Percentiles rank a stretch among this genome's conserved stretches.
These are phyloP conservation scores for Petrocephalus sullivani DNA, from an alignment of 2,797 vertebrate genomes.

Conservation along the genomic window DNA sequence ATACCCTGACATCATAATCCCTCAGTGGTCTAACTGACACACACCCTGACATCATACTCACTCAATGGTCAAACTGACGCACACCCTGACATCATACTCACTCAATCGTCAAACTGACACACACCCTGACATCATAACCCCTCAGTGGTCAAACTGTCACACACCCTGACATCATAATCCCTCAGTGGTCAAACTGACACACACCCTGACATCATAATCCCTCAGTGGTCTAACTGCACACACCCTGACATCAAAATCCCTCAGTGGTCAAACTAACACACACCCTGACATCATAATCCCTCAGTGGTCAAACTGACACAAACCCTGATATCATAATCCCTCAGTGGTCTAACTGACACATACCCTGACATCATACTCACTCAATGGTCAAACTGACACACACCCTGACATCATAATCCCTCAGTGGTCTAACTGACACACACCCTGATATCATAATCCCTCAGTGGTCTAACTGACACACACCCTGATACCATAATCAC, in stretches of 20 bases:
- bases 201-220: not conserved
- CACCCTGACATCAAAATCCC: not conserved
- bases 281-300: not conserved
- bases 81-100: too few species aligned
- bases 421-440: not conserved
- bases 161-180: not conserved
- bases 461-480: too few species aligned
- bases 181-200: not conserved
- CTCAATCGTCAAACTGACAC: too few species aligned
- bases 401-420: not conserved
- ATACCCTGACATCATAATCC: too few species aligned
- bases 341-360: not conserved
- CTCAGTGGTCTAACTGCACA: not conserved
- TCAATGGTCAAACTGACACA: not conserved
- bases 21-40: too few species aligned
- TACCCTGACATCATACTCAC: not conserved
- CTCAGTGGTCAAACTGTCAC: too few species aligned
- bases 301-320: not conserved
- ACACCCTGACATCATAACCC: too few species aligned
- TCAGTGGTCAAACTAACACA: not conserved
- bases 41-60: too few species aligned
- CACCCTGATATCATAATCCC: not conserved
- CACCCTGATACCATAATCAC: too few species aligned
- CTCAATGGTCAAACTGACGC: too few species aligned
- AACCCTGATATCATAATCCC: not conserved